phyloP scores from a whole-genome alignment of 2,888 invertebrate species.

The Lucinisca nassula region DNA sequence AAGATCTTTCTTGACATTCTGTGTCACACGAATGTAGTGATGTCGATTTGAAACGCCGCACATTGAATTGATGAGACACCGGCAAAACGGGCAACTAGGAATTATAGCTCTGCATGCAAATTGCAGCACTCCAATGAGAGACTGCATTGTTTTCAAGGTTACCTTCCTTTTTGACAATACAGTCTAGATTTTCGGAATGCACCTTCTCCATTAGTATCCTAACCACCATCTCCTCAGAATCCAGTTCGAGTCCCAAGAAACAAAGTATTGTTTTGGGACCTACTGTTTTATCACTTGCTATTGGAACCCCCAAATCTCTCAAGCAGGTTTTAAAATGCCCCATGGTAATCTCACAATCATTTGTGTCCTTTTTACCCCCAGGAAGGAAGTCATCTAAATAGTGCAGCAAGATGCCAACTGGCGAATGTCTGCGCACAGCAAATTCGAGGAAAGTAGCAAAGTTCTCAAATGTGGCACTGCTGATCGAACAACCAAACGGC shows the following conservation, averaged over 20 bases:
- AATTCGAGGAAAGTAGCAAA: constrained; percentile 42
- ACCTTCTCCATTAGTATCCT: constrained; percentile 28
- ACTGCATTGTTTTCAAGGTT: constrained; percentile 44
- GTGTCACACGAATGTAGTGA: not conserved
- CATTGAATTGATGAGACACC: not conserved
- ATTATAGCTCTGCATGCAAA: constrained; percentile 33
- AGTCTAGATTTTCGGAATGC: not conserved
- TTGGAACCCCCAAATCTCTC: constrained; percentile 3
- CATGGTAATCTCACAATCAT: constrained; percentile 19
- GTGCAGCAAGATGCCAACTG: constrained; percentile 21
- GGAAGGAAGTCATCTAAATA: constrained; percentile 44
- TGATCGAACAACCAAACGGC: constrained; percentile 39
- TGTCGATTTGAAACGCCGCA: not conserved
- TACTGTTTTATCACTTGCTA: constrained; percentile 28
- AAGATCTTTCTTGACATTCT: not conserved
- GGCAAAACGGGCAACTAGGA: constrained; percentile 10
- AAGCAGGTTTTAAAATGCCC: constrained; percentile 1
- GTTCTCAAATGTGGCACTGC: constrained; percentile 27
- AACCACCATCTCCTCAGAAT: constrained; percentile 24
- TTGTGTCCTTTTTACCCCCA: constrained; percentile 7
- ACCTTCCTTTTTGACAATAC: constrained; percentile 14
- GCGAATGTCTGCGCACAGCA: constrained; percentile 1
- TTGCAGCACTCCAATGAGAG: constrained; percentile 32
- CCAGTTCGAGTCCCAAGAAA: constrained; percentile 39
- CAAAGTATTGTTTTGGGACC: constrained; percentile 13